Percentiles rank a stretch among this genome's conserved stretches.
phyloP scores from a whole-genome alignment of 2,113 vertebrate genomes.

The rat (Rattus norvegicus) region DNA sequence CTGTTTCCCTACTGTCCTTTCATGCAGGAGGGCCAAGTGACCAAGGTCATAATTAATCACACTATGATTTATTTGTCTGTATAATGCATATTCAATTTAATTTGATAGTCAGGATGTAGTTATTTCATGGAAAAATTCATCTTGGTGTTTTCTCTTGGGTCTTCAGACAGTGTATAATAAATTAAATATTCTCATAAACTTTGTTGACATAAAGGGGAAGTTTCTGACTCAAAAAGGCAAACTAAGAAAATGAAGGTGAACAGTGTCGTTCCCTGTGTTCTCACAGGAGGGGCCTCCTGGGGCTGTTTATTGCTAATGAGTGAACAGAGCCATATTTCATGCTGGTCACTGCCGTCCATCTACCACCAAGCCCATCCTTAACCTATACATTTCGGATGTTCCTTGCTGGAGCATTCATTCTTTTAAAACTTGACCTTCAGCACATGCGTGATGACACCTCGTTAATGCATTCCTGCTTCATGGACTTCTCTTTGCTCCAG shows the following conservation, averaged over 20 bases:
- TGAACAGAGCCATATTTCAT: slow-evolving; percentile 23
- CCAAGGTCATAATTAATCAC: background rate
- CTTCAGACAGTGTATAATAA: slow-evolving; percentile 54
- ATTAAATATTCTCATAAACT: slow-evolving; percentile 55
- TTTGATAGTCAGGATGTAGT: slow-evolving; percentile 41
- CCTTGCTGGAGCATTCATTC: slow-evolving; percentile 66
- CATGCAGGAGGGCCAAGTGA: background rate
- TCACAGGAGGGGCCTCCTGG: background rate
- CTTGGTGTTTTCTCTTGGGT: slow-evolving; percentile 28
- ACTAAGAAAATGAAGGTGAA: slow-evolving; percentile 63
- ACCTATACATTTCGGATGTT: slow-evolving; percentile 43
- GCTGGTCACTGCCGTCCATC: background rate
- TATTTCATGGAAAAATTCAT: slow-evolving; percentile 40
- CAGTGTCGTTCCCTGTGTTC: background rate
- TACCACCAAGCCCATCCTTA: slow-evolving; percentile 29
- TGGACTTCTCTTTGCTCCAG: slow-evolving; percentile 55
- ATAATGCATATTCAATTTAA: slow-evolving; percentile 65
- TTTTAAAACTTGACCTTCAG: slow-evolving; percentile 64
- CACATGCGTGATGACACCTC: slow-evolving; percentile 11
- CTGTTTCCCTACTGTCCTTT: background rate
- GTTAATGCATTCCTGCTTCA: slow-evolving; percentile 29
- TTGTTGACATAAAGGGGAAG: slow-evolving; percentile 60
- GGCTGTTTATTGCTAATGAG: slow-evolving; percentile 12
- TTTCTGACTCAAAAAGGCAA: slow-evolving; percentile 49
- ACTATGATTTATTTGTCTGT: slow-evolving; percentile 40